A percentile compares a stretch with the other conserved stretches of the same genome.
Evolutionary conservation across 1,140 invertebrate species (phyloP).

Genomic region (Lysiphlebus fabarum): DNA sequence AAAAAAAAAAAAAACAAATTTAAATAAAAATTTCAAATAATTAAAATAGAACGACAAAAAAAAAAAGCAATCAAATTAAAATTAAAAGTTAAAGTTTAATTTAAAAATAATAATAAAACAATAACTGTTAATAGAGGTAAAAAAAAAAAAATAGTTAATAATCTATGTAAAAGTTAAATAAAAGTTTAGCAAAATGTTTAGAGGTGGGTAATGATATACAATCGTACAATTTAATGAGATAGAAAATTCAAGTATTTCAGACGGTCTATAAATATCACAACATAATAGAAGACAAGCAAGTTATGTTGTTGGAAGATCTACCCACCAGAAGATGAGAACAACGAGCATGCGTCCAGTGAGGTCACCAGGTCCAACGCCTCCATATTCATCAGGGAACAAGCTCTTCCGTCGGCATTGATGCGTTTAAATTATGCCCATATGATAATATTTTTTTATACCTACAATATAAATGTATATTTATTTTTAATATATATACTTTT

Average conservation of each 20-base stretch:
- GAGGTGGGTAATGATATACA: constrained; percentile 5
- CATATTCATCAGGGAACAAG: constrained; percentile 19
- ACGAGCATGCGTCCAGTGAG: neutral
- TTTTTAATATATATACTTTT: neutral
- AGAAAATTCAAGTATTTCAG: constrained; percentile 5
- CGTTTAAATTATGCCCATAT: neutral
- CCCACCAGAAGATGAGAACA: neutral
- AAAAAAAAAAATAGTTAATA: neutral
- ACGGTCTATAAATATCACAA: constrained; percentile 11
- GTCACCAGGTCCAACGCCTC: constrained; percentile 16
- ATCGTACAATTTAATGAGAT: constrained; percentile 9
- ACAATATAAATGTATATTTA: neutral
- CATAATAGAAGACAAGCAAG: neutral
- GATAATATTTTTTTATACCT: neutral
- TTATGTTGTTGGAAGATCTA: neutral
- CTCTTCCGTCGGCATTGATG: constrained; percentile 10
- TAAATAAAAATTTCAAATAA: too few relatives aligned
- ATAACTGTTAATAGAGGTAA: too few relatives aligned
- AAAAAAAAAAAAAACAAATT: too few relatives aligned
- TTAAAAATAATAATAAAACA: too few relatives aligned
- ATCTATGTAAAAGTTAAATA: neutral
- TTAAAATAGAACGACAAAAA: too few relatives aligned
- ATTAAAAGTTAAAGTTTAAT: too few relatives aligned
- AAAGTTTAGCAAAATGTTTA: neutral
- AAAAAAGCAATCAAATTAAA: too few relatives aligned